phyloP scores from a whole-genome alignment of 2,797 vertebrate species.

The Mormyrops attenuatus region DNA sequence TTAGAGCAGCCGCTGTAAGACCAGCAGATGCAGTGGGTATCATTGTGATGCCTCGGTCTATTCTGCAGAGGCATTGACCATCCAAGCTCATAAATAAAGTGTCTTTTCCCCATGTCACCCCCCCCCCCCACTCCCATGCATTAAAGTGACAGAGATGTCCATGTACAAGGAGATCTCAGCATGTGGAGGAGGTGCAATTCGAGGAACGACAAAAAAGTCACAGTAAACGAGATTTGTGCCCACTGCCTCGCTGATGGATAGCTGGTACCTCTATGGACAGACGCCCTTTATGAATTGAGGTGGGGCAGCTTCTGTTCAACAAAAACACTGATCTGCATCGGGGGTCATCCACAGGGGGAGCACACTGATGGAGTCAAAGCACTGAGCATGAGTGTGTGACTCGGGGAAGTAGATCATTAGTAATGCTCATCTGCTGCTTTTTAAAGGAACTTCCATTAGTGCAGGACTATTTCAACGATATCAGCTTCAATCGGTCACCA shows the following conservation, averaged over 20 bases:
- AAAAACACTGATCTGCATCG: background rate
- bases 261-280: background rate
- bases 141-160: background rate
- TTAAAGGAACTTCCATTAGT: background rate
- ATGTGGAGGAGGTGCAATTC: background rate
- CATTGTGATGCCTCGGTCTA: background rate
- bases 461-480: background rate
- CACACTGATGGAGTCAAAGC: background rate
- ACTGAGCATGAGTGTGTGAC: background rate
- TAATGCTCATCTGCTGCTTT: background rate
- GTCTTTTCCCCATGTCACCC: background rate
- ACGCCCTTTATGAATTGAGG: background rate
- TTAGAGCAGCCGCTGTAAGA: background rate
- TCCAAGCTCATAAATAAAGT: conserved; percentile 17
- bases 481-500: background rate
- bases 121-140: background rate
- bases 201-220: background rate
- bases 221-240: background rate
- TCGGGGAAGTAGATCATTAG: background rate
- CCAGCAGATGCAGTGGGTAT: background rate
- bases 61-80: background rate
- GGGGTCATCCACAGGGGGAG: background rate
- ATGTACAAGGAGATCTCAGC: background rate
- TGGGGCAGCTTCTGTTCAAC: background rate
- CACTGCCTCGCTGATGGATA: background rate